Base-by-base conservation (phyloP, 1,140 invertebrate genomes). In the Laodelphax striatellus region DNA sequence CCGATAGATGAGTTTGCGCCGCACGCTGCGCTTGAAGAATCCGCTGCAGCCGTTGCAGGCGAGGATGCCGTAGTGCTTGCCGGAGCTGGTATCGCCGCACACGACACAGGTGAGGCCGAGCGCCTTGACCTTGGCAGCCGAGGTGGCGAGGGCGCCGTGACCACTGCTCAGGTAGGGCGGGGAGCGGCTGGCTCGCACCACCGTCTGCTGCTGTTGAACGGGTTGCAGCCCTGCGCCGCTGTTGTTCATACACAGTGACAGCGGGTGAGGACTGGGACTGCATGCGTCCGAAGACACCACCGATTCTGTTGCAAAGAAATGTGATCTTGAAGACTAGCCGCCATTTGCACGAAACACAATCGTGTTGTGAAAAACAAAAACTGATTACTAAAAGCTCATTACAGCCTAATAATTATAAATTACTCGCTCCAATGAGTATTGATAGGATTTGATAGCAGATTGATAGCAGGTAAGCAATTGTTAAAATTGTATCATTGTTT, bases 21-120 rank as follows among this genome's bases (percentile, higher is more conserved):
- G 79, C 24, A 99, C 97, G 64, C 92, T 96, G 63, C 97, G 76
- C 70, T 99, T 99, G 79, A 99, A 99, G 77, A 99, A 99, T 2
- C 96, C 97, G 52, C 91, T 95, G 78, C 97, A 99, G 0, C 97
- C 97, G 69, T 99, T 98, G 74, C 97, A 98, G 0, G 95, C 96
- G n/a, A 98, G 79, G 63, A 98, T 98, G 0, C 96, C 96, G 72
- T 97, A 98, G 74, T 98, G 95, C 71, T 98, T 98, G 0, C 96
- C 96, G 5, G 90, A 95, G 57, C 92, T 95, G 1, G 92, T 96
- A 70, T 98, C 95, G 0, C 94, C 94, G 69, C 96, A 98, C 1
- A 98, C 95, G 24, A 97, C 89, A 71, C 94, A 98, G 17, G 88
- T 85, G 14, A 91, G 75, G 5, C 88, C 88, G 5, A 81, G 76